Conservation (phyloP, 2,113 vertebrate genomes). For the Cavia porcellus region DNA sequence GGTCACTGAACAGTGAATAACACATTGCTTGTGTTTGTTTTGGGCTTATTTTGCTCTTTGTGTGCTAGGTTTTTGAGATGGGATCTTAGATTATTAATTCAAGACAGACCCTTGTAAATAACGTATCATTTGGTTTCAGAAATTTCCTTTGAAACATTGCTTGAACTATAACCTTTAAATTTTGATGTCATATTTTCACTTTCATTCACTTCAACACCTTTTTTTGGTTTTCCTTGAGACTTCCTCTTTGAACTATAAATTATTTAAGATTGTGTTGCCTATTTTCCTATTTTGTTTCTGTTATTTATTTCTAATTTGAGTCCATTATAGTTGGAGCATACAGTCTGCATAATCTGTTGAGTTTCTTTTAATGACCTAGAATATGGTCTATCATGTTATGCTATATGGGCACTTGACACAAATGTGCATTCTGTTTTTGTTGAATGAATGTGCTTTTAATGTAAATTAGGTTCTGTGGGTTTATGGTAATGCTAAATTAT, state of each 20-base stretch:
- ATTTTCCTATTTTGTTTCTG: background rate
- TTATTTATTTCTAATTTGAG: background rate
- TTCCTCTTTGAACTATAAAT: background rate
- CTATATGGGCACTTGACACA: background rate
- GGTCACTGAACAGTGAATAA: background rate
- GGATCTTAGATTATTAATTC: background rate
- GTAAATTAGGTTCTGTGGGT: background rate
- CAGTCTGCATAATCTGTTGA: background rate
- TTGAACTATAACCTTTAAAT: background rate
- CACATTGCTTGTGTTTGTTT: background rate
- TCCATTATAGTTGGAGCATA: background rate
- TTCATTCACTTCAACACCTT: background rate
- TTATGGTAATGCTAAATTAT: background rate
- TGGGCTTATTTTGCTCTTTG: background rate
- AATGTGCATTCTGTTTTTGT: background rate
- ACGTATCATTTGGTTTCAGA: background rate
- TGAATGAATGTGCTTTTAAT: background rate
- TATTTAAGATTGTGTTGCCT: background rate
- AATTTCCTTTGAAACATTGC: background rate
- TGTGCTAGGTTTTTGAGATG: background rate
- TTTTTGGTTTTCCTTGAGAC: background rate
- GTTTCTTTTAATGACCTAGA: background rate
- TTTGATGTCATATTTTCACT: background rate
- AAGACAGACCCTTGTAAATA: background rate
- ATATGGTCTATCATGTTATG: background rate